Base-by-base conservation (phyloP, 2,113 vertebrate genomes). In the Petrocephalus zakoni region DNA sequence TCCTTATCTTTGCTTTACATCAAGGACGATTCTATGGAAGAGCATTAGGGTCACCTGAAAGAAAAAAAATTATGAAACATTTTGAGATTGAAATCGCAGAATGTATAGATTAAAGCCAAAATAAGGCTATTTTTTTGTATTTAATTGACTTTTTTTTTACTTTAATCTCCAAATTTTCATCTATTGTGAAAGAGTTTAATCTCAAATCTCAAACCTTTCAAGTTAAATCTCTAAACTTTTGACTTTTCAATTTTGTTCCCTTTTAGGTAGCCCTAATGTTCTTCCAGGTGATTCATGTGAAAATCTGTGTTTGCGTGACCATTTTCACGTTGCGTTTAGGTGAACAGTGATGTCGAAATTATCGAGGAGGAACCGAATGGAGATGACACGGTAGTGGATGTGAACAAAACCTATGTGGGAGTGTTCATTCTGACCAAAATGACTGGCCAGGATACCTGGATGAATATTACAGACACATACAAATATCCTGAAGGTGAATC, bases 281-380 rank as follows among this genome's bases (percentile, higher is more conserved):
- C 15, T n/a, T 29, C 13, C n/a, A 13, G 13, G 1, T n/a, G 47
- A 84, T 84, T 15, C 10, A 0, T 46, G 9, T n/a, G 81, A 9
- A 84, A 46, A 25, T n/a, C 9, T 46, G 8, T 25, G 22, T 46
- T 46, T 47, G 37, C 8, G 1, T 37, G 56, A 64, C 21, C 9
- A 8, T 46, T 64, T 87, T 61, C 37, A 25, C 42, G 5, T 42
- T 37, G 46, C 0, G 49, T 49, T 4, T 90, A 99, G 98, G 96
- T 98, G 85, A 98, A 98, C 94, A 96, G 97, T 68, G 96, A 98
- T 82, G 51, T 98, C 25, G 34, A 97, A 82, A 96, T 90, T 90
- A 86, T 91, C 11, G 96, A 92, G 88, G 91, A 49, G 64, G 93
- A 96, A 52, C 94, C 91, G 53, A 95, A 95, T 1, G 96, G 97